A percentile compares a stretch with the other conserved stretches of the same genome.
phyloP scores from a whole-genome alignment of 2,797 vertebrate genomes.

The Rhynchotus rufescens region DNA sequence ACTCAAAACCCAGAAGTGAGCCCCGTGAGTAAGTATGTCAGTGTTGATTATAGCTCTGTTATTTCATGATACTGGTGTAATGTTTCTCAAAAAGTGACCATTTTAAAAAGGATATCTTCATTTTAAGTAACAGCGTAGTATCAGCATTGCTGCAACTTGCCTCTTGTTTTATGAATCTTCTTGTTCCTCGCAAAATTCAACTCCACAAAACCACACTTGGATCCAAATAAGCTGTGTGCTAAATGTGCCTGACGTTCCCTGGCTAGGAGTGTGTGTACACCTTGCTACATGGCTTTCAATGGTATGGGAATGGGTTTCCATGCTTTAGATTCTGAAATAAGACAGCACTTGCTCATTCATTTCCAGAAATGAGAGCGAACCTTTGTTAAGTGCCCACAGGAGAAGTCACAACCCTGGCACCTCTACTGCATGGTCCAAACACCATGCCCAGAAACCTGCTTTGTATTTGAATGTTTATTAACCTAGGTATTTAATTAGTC shows the following conservation, averaged over 20 bases:
- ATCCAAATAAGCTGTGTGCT: fast-evolving
- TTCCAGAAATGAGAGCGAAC: neutral
- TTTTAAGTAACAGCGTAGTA: neutral
- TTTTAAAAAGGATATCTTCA: neutral
- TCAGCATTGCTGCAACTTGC: neutral
- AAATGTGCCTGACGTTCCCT: neutral
- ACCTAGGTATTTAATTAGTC: neutral
- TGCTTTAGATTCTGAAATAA: neutral
- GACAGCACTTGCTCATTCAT: neutral
- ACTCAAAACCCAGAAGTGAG: neutral
- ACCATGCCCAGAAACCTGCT: neutral
- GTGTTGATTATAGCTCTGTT: neutral
- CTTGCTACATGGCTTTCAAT: neutral
- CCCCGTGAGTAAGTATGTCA: neutral
- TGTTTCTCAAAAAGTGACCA: neutral
- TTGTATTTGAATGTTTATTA: neutral
- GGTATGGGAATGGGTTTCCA: neutral
- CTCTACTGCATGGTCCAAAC: neutral
- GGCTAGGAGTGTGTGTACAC: neutral
- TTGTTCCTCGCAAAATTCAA: neutral
- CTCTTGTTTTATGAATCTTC: neutral
- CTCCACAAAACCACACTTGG: neutral
- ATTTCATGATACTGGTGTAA: neutral
- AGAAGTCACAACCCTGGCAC: neutral
- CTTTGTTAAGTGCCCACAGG: neutral